Evolutionary conservation across 2,888 invertebrate species (phyloP).

Genomic region (Epinotia brunnichana): DNA sequence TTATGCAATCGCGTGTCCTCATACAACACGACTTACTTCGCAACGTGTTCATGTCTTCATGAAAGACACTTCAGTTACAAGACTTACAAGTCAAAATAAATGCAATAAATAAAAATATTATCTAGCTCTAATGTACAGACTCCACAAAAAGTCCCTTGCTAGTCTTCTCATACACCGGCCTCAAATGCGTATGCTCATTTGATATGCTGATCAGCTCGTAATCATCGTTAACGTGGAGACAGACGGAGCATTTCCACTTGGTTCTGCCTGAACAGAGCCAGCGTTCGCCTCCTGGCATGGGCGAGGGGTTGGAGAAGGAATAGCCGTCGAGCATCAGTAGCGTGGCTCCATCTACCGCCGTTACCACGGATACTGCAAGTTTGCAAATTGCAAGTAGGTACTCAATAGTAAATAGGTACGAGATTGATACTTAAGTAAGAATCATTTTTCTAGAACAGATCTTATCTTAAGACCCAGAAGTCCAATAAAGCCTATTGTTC

Average conservation of each 20-base stretch:
- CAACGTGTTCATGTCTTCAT: too few relatives aligned
- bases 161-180: conserved; percentile 70
- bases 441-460: too few relatives aligned
- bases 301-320: conserved; percentile 74
- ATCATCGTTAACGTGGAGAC: conserved; percentile 77
- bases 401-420: conserved; percentile 4
- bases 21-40: too few relatives aligned
- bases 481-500: too few relatives aligned
- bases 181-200: conserved; percentile 69
- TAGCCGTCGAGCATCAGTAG: conserved; percentile 76
- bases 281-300: conserved; percentile 73
- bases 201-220: conserved; percentile 76
- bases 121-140: conserved; percentile 43
- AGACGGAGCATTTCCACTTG: conserved; percentile 71
- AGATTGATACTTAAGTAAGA: not conserved
- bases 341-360: conserved; percentile 75
- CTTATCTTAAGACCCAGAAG: too few relatives aligned
- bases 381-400: too few relatives aligned
- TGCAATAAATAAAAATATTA: not conserved
- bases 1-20: too few relatives aligned
- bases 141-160: conserved; percentile 69
- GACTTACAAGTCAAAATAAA: too few relatives aligned
- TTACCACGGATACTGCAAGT: conserved; percentile 76
- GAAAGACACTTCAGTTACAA: too few relatives aligned
- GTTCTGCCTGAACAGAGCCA: conserved; percentile 77